Percentiles rank a stretch among this genome's conserved stretches.
Conservation (phyloP, 2,888 invertebrate species). For the Leptura quadrifasciata region DNA sequence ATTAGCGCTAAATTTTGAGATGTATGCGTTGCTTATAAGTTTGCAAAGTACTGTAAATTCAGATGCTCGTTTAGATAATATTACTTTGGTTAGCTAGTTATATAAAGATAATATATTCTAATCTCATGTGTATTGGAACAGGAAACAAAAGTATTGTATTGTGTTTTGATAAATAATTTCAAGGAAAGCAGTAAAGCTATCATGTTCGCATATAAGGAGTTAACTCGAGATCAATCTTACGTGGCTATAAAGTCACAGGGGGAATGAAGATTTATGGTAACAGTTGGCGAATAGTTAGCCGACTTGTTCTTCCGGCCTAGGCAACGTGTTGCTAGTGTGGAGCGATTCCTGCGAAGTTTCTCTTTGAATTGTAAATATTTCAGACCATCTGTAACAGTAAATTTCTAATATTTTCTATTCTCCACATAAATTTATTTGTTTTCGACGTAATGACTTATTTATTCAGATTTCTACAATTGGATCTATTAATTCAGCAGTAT, state of each 20-base stretch:
- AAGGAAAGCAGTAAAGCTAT: conserved; percentile 26
- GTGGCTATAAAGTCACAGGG: conserved; percentile 38
- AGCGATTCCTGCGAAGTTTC: conserved; percentile 33
- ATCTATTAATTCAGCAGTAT: neutral
- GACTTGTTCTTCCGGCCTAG: conserved; percentile 37
- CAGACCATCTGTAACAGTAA: conserved; percentile 30
- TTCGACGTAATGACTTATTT: conserved; percentile 27
- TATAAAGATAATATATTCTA: neutral
- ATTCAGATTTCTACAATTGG: conserved; percentile 14
- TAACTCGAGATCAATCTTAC: conserved; percentile 43
- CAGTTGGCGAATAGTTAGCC: conserved; percentile 40
- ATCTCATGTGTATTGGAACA: neutral
- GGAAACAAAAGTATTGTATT: conserved; percentile 3
- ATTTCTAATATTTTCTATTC: conserved; percentile 37
- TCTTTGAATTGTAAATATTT: conserved; percentile 42
- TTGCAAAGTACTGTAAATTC: too few relatives aligned
- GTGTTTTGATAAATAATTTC: conserved; percentile 14
- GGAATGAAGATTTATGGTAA: conserved; percentile 42
- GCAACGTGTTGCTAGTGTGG: conserved; percentile 41
- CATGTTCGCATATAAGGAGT: conserved; percentile 35
- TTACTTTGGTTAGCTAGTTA: neutral
- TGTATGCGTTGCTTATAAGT: too few relatives aligned
- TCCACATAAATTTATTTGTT: conserved; percentile 31
- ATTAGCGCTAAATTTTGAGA: too few relatives aligned
- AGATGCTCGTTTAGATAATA: too few relatives aligned